phyloP scores from a whole-genome alignment of 2,888 invertebrate species.

The Lottia gigantea region DNA sequence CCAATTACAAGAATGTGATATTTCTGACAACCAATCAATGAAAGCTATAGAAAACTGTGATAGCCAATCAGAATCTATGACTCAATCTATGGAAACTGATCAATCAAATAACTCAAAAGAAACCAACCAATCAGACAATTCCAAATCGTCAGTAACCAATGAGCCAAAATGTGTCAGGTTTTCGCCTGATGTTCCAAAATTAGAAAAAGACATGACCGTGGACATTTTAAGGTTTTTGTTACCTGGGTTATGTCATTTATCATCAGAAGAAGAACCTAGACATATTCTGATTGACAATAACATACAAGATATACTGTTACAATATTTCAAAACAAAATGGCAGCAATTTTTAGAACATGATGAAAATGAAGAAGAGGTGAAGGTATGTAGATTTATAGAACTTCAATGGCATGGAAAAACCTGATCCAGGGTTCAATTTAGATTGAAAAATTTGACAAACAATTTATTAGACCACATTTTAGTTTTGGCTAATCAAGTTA shows the following conservation, averaged over 20 bases:
- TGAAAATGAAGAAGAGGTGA: constrained; percentile 23
- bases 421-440: no score
- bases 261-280: constrained; percentile 89
- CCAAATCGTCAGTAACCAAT: neutral
- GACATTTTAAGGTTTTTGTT: constrained; percentile 85
- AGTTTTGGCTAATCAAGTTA: no score
- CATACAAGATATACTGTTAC: constrained; percentile 76
- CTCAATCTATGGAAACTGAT: neutral
- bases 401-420: no score
- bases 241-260: constrained; percentile 88
- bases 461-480: no score
- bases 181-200: neutral
- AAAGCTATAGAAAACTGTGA: neutral
- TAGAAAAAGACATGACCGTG: constrained; percentile 41
- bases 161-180: neutral
- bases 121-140: neutral
- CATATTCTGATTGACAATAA: constrained; percentile 78
- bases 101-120: neutral
- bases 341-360: constrained; percentile 27
- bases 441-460: no score
- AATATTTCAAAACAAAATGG: constrained; percentile 56
- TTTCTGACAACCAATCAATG: neutral
- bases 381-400: constrained; percentile 23
- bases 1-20: constrained; percentile 1
- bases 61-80: neutral